Evolutionary conservation across 2,113 vertebrate species (phyloP).

Genomic region (Saguinus imperator): DNA sequence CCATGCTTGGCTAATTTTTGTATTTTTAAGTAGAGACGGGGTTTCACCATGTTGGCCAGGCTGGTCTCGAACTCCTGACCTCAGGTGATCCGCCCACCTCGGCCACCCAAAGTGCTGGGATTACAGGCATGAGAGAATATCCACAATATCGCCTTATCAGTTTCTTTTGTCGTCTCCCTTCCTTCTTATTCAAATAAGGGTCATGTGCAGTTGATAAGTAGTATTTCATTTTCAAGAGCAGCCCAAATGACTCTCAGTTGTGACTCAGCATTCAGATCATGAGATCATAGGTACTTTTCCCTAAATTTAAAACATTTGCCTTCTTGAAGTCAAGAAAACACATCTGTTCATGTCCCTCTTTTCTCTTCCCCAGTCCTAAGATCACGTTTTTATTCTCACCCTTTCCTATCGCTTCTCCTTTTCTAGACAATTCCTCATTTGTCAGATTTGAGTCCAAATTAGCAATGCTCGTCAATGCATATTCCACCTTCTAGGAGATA

Average conservation of each 20-base stretch:
- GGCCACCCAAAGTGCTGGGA: too few relatives aligned
- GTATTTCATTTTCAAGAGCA: not conserved
- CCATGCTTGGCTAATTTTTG: too few relatives aligned
- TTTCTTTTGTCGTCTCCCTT: not conserved
- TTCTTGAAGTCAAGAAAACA: not conserved
- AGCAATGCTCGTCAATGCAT: not conserved
- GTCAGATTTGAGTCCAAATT: not conserved
- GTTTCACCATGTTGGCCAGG: too few relatives aligned
- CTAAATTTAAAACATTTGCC: not conserved
- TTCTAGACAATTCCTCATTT: not conserved
- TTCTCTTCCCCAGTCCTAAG: not conserved
- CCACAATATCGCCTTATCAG: not conserved
- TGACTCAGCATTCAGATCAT: not conserved
- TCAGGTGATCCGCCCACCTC: too few relatives aligned
- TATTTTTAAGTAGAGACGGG: too few relatives aligned
- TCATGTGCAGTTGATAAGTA: fast-evolving
- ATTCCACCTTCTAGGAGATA: not conserved
- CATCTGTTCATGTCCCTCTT: not conserved
- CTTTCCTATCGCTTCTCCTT: not conserved
- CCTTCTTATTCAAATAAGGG: not conserved
- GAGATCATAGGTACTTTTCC: not conserved
- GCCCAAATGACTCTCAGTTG: not conserved
- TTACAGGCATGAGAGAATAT: not conserved
- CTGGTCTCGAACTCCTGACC: too few relatives aligned
- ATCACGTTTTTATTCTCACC: not conserved